Base-by-base conservation (phyloP, 2,888 invertebrate species). In the Melinaea menophilus region DNA sequence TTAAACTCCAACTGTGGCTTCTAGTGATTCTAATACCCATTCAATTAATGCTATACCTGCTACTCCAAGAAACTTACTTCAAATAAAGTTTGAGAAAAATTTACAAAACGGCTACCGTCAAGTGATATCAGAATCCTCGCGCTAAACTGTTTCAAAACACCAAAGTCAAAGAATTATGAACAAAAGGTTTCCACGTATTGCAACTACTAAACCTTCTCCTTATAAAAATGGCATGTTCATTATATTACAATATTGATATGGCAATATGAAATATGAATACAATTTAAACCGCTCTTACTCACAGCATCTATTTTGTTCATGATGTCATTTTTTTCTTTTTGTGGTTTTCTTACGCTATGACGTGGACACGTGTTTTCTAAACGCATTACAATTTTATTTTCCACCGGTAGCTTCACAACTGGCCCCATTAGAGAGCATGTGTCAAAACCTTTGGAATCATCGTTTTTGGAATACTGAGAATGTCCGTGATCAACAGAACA, bases 381-480 rank as follows among this genome's bases (percentile, higher is more conserved):
- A 48, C 79, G 79, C 88, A 89, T 84, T 9, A 88, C 75, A 45
- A 83, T 66, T 71, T 81, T 82, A 1, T 80, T 72, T 54, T 83
- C 80, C 7, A 75, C 65, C 3, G 89, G 89, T 65, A 89, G 69
- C 64, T 79, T 84, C 5, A 88, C 71, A 5, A 88, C 82, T 0
- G 87, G 86, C 0, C 85, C 86, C 35, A 68, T 70, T 41, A 74
- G 67, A 37, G 79, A 72, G 46, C 69, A 71, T 2, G 72, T 71
- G 56, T 75, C 75, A 55, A 71, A 59, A 61, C 63, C 66, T 13
- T 51, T 31, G 5, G 67, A 65, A 5, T 67, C 62, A 46, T 59
- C 55, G 47, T 61, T 59, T 55, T 60, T 69, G 11, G 63, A 61
- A 59, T 61, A 61, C 35, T 48, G 51, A 12, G 67, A 61, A 4